Percentiles rank a stretch among this genome's conserved stretches.
phyloP scores from a whole-genome alignment of 92 coral and sea anemone genomes.

The Porites evermanni region DNA sequence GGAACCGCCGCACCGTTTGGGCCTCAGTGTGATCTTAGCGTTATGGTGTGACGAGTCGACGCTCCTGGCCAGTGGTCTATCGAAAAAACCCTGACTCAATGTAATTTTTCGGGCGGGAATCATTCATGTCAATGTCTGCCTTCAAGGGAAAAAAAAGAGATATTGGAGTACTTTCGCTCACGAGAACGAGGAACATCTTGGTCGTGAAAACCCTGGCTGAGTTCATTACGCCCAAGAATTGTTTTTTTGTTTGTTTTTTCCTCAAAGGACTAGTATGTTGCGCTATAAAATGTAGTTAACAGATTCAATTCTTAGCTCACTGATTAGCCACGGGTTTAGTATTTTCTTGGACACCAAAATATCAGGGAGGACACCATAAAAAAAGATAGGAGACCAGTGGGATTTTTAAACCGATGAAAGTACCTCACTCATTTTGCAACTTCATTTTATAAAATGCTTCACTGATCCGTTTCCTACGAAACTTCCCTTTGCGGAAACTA shows the following conservation, averaged over 20 bases:
- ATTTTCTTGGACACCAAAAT: neutral
- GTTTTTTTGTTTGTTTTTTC: neutral
- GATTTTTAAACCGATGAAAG: too few species aligned
- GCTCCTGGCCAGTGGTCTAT: neutral
- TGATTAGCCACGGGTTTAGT: too few species aligned
- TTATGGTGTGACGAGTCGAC: neutral
- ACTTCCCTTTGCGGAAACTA: too few species aligned
- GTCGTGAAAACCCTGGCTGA: neutral
- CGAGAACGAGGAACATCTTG: neutral
- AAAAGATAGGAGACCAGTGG: neutral
- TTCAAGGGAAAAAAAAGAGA: constrained; percentile 1
- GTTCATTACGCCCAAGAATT: constrained; percentile 8
- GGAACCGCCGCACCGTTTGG: constrained; percentile 1
- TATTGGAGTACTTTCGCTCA: neutral
- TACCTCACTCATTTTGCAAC: too few species aligned
- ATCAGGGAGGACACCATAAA: constrained; percentile 2
- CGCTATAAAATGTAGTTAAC: neutral
- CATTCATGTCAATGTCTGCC: constrained; percentile 10
- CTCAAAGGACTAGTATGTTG: neutral
- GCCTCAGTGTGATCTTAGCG: neutral
- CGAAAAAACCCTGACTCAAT: neutral
- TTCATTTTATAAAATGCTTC: too few species aligned
- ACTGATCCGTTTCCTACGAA: too few species aligned
- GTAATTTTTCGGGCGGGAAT: neutral
- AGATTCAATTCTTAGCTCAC: too few species aligned